Percentiles rank a stretch among this genome's conserved stretches.
phyloP scores from a whole-genome alignment of 2,797 vertebrate species.

The Selene dorsalis region DNA sequence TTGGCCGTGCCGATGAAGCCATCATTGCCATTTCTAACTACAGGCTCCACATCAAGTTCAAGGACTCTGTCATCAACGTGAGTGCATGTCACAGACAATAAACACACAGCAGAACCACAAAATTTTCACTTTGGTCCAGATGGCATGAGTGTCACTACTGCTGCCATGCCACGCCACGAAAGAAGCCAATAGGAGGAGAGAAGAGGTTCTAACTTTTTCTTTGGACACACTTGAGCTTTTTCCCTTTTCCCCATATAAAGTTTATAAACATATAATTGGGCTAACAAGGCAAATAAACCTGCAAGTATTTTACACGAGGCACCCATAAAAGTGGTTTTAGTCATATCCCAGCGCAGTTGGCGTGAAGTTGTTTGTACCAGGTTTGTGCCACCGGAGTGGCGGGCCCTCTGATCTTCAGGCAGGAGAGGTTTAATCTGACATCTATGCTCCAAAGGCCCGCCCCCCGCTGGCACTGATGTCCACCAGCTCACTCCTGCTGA shows the following conservation, averaged over 20 bases:
- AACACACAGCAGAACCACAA: slow-evolving; percentile 19
- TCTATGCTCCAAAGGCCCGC: slow-evolving; percentile 37
- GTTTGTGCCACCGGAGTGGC: slow-evolving; percentile 27
- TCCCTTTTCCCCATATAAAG: slow-evolving; percentile 30
- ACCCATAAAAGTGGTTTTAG: slow-evolving; percentile 28
- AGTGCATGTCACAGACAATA: slow-evolving; percentile 70
- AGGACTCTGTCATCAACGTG: slow-evolving; percentile 98
- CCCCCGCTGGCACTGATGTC: slow-evolving; percentile 59
- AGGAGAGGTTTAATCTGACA: slow-evolving; percentile 61
- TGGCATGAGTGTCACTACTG: slow-evolving; percentile 6
- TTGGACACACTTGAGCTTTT: slow-evolving; percentile 45
- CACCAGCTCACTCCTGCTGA: slow-evolving; percentile 62
- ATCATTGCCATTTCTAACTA: slow-evolving; percentile 99
- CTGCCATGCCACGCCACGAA: slow-evolving; percentile 20
- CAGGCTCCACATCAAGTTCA: slow-evolving; percentile 98
- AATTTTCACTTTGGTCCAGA: slow-evolving; percentile 29
- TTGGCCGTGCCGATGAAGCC: slow-evolving; percentile 93
- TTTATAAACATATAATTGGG: slow-evolving; percentile 52
- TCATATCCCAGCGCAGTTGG: slow-evolving; percentile 32
- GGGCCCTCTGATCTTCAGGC: slow-evolving; percentile 55
- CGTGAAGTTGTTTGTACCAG: slow-evolving; percentile 30
- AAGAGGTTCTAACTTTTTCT: slow-evolving; percentile 35
- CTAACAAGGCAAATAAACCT: slow-evolving; percentile 50
- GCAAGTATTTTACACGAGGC: slow-evolving; percentile 10
- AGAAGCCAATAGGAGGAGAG: slow-evolving; percentile 40